Evolutionary conservation across 2,888 invertebrate genomes (phyloP).

Genomic region (Hoplodrina ambigua): DNA sequence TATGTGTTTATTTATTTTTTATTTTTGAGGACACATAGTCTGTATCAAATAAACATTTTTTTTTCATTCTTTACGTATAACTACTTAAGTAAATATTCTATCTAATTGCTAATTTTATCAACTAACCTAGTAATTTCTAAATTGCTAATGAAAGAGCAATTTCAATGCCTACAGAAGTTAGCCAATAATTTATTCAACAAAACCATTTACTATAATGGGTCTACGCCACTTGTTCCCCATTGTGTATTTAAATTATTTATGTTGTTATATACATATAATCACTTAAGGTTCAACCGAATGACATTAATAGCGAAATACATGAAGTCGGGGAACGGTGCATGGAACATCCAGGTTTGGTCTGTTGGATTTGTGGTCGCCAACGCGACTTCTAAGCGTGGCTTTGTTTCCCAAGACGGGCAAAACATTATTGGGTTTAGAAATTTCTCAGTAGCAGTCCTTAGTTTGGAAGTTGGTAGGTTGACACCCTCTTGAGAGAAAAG

Average conservation of each 20-base stretch:
- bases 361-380: too few relatives aligned
- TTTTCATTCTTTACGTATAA: too few relatives aligned
- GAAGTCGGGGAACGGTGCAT: conserved; percentile 26
- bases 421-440: too few relatives aligned
- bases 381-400: too few relatives aligned
- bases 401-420: too few relatives aligned
- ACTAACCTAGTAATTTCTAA: not conserved
- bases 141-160: conserved; percentile 27
- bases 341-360: conserved; percentile 32
- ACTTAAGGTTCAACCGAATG: conserved; percentile 25
- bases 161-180: conserved; percentile 19
- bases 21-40: too few relatives aligned
- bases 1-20: too few relatives aligned
- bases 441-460: too few relatives aligned
- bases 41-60: too few relatives aligned
- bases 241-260: conserved; percentile 27
- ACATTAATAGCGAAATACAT: conserved; percentile 43
- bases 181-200: conserved; percentile 46
- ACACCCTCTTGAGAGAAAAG: too few relatives aligned
- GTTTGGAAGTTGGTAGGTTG: too few relatives aligned
- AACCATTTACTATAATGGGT: conserved; percentile 47
- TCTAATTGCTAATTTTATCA: not conserved
- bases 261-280: conserved; percentile 25
- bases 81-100: not conserved
- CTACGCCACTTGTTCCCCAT: conserved; percentile 10